These are phyloP conservation scores for Epirrhoe alternata DNA, from an alignment of 2,888 invertebrate genomes.

Conservation along the genomic window DNA sequence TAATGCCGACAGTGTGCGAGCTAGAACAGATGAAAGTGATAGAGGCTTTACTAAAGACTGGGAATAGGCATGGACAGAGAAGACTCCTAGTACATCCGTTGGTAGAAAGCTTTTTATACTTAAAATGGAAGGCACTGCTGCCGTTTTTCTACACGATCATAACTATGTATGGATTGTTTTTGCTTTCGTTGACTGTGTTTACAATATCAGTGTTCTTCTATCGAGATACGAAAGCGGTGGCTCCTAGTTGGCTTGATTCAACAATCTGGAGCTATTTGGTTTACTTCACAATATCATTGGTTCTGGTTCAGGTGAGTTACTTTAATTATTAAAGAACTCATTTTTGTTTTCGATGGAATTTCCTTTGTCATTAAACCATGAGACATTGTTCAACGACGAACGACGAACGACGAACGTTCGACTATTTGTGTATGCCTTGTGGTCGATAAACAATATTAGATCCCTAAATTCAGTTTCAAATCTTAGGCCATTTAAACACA, in stretches of 20 bases:
- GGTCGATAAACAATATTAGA: too few relatives aligned
- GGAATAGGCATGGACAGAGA: slow-evolving; percentile 78
- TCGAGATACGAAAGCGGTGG: slow-evolving; percentile 61
- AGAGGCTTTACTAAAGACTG: slow-evolving; percentile 81
- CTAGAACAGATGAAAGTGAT: slow-evolving; percentile 84
- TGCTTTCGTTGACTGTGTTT: slow-evolving; percentile 78
- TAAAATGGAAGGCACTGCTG: slow-evolving; percentile 84
- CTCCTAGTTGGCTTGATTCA: slow-evolving; percentile 62
- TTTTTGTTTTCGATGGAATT: too few relatives aligned
- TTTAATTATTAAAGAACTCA: background rate
- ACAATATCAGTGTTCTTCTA: slow-evolving; percentile 79
- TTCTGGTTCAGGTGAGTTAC: slow-evolving; percentile 72
- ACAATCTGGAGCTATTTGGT: slow-evolving; percentile 71
- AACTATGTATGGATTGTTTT: slow-evolving; percentile 77
- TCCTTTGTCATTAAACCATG: too few relatives aligned
- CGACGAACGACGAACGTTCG: too few relatives aligned
- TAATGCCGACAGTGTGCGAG: slow-evolving; percentile 74
- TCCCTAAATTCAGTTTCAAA: background rate
- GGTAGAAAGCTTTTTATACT: slow-evolving; percentile 82
- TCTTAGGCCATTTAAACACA: background rate
- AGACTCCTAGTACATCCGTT: slow-evolving; percentile 83
- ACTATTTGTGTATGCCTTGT: too few relatives aligned
- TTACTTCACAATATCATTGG: slow-evolving; percentile 65
- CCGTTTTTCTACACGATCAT: slow-evolving; percentile 83
- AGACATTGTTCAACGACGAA: too few relatives aligned